phyloP scores from a whole-genome alignment of 53 echinoderm and acorn worm genomes.

The Henricia sp. region DNA sequence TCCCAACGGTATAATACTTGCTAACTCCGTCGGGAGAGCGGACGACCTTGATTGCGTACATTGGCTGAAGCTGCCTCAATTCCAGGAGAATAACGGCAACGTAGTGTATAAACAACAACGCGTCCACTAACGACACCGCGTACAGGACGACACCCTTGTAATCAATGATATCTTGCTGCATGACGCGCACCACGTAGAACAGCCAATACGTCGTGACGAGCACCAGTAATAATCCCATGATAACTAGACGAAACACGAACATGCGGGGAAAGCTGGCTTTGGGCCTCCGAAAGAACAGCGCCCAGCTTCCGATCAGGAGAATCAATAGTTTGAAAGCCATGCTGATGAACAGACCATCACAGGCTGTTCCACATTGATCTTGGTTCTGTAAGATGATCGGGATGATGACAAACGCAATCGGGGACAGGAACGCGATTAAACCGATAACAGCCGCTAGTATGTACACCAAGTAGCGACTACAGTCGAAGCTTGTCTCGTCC shows the following conservation, averaged over 20 bases:
- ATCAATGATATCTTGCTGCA: slow-evolving; percentile 51
- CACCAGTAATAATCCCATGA: slow-evolving; percentile 75
- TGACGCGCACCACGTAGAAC: slow-evolving; percentile 89
- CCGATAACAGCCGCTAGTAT: slow-evolving; percentile 70
- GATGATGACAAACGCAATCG: slow-evolving; percentile 90
- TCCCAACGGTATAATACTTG: slow-evolving; percentile 86
- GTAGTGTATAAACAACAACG: slow-evolving; percentile 92
- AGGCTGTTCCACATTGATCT: slow-evolving; percentile 73
- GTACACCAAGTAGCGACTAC: slow-evolving; percentile 86
- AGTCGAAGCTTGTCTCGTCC: slow-evolving; percentile 84
- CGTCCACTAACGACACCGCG: slow-evolving; percentile 91
- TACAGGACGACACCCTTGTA: slow-evolving; percentile 82
- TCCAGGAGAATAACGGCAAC: slow-evolving; percentile 90
- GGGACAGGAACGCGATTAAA: slow-evolving; percentile 83
- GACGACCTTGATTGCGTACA: slow-evolving; percentile 89
- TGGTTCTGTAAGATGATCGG: slow-evolving; percentile 72
- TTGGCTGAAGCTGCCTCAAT: slow-evolving; percentile 84
- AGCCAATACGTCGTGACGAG: slow-evolving; percentile 91
- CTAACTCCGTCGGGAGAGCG: slow-evolving; percentile 90
- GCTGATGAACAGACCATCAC: slow-evolving; percentile 98
- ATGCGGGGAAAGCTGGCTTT: slow-evolving; percentile 84
- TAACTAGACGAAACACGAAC: slow-evolving; percentile 79
- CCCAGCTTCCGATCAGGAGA: slow-evolving; percentile 88
- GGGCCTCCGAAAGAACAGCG: slow-evolving; percentile 90
- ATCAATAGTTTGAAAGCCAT: slow-evolving; percentile 97